phyloP scores from a whole-genome alignment of 2,888 invertebrate species.

The Hofmannophila pseudospretella region DNA sequence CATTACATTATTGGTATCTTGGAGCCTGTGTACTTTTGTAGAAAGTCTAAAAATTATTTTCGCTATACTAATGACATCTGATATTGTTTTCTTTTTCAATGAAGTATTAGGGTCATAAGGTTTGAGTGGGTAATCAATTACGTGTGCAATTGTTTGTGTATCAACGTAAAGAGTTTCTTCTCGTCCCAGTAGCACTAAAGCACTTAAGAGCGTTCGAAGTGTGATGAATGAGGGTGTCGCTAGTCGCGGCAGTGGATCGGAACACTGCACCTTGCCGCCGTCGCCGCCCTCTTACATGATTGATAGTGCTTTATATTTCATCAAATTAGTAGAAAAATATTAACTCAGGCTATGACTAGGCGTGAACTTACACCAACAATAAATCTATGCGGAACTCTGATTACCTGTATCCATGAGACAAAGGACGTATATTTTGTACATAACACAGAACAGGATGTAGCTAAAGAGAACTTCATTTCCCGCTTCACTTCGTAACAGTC shows the following conservation, averaged over 20 bases:
- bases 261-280: slow-evolving; percentile 40
- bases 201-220: slow-evolving; percentile 68
- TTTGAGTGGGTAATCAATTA: slow-evolving; percentile 17
- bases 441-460: too few species aligned
- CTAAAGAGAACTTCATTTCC: too few species aligned
- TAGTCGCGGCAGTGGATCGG: slow-evolving; percentile 37
- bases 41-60: too few species aligned
- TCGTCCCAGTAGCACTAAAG: slow-evolving; percentile 41
- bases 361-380: too few species aligned
- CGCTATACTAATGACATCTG: too few species aligned
- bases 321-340: slow-evolving; percentile 39
- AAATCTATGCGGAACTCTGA: too few species aligned
- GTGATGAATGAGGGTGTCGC: slow-evolving; percentile 63
- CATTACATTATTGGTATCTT: slow-evolving; percentile 4
- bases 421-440: too few species aligned
- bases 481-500: too few species aligned
- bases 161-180: slow-evolving; percentile 23
- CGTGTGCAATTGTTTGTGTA: slow-evolving; percentile 19
- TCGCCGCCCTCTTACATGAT: slow-evolving; percentile 44
- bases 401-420: too few species aligned
- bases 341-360: background rate
- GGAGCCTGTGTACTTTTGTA: background rate
- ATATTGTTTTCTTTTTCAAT: too few species aligned
- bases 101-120: too few species aligned
- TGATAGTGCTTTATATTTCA: slow-evolving; percentile 56